phyloP scores from a whole-genome alignment of 2,888 invertebrate genomes.

The Petrophora chlorosata region DNA sequence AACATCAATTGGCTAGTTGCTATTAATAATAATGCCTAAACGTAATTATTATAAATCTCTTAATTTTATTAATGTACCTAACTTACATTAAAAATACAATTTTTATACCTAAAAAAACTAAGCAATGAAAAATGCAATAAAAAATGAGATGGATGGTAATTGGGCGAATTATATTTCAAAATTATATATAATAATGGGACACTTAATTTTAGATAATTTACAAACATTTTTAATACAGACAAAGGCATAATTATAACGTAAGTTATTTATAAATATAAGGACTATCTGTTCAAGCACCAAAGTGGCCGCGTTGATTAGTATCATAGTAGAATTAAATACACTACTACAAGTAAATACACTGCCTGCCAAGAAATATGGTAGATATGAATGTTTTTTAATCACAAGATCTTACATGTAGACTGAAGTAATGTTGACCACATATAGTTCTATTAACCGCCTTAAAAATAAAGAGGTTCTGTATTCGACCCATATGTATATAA shows the following conservation, averaged over 20 bases:
- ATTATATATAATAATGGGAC: constrained; percentile 28
- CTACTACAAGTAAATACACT: constrained; percentile 32
- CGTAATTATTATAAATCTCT: constrained; percentile 53
- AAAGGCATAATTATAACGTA: constrained; percentile 14
- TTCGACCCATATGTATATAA: no score
- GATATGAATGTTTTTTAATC: not conserved
- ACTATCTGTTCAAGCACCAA: constrained; percentile 60
- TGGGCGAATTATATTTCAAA: constrained; percentile 55
- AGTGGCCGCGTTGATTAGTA: constrained; percentile 58
- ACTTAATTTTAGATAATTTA: constrained; percentile 27
- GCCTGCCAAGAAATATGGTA: constrained; percentile 4
- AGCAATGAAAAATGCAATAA: constrained; percentile 68
- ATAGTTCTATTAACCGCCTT: no score
- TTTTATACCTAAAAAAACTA: constrained; percentile 55
- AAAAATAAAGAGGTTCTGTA: no score
- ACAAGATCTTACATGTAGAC: not conserved
- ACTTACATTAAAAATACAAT: constrained; percentile 63
- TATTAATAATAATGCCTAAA: constrained; percentile 54
- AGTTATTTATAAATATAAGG: constrained; percentile 19
- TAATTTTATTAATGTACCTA: constrained; percentile 56
- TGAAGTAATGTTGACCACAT: no score
- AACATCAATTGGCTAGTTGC: constrained; percentile 61
- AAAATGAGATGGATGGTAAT: constrained; percentile 65
- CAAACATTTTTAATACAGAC: constrained; percentile 13
- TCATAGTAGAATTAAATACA: constrained; percentile 42